Evolutionary conservation across 2,113 vertebrate genomes (phyloP), one percentile per base, ranked within the genome.

Genomic region (Hystrix cristata): DNA sequence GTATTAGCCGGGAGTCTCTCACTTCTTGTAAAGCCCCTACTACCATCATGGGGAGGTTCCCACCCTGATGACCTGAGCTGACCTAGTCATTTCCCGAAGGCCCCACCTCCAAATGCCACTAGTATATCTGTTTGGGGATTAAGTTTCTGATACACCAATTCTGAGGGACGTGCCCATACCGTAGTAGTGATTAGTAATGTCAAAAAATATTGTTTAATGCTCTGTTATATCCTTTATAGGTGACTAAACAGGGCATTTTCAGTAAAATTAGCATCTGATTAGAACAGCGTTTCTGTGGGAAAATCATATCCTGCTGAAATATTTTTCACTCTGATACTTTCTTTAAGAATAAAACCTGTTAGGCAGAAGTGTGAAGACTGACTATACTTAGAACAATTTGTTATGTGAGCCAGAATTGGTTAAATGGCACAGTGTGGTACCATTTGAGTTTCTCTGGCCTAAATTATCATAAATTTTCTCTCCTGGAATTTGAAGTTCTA

Each of bases 301-400:
- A 95, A 91, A 83, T 84, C 59, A 51, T 67, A 74, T 96, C 46
- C 86, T 96, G 34, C 60, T 59, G 88, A 88, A 92, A 91, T 74
- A 55, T 69, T 90, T 93, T 91, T 79, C 10, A 83, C 72, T 94
- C 86, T 21, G 83, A 88, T 82, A 23, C 78, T 83, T 93, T 92
- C 38, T 53, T 90, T n/a, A 74, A 62, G 60, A 96, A 81, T 69
- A 79, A 95, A 94, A 83, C 60, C 31, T 95, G 67, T 79, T 27
- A 83, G 92, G 69, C 43, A 59, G 76, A 93, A 92, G 94, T 94
- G 91, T 64, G 84, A 96, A 95, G 62, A 69, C 91, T 59, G 57
- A 55, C 55, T 89, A n/a, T 83, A 19, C 53, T 85, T 71, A 78
- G 95, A 79, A 85, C 48, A 62, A 71, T 95, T 91, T 82, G 38